These are phyloP conservation scores for Equus przewalskii DNA, from an alignment of 2,113 vertebrate species.

Conservation along the genomic window DNA sequence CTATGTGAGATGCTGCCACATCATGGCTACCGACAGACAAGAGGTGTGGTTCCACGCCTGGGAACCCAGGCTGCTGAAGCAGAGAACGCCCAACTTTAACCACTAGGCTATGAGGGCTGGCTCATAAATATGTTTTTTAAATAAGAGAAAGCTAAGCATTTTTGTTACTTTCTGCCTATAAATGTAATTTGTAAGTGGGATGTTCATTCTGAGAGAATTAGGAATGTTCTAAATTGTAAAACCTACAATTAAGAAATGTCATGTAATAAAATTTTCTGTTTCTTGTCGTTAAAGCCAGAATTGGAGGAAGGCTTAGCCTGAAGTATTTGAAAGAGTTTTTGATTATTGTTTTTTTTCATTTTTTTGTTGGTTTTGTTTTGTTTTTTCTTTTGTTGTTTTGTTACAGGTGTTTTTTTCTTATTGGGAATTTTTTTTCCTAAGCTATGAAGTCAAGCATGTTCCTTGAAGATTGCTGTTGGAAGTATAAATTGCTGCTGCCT, in stretches of 20 bases:
- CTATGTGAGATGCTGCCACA: no score
- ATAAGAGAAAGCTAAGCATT: constrained; percentile 32
- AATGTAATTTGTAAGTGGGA: constrained; percentile 59
- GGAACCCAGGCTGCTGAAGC: no score
- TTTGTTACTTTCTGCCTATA: constrained; percentile 67
- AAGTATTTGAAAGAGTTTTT: constrained; percentile 24
- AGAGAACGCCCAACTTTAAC: no score
- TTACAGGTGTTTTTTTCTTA: not conserved
- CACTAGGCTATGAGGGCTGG: no score
- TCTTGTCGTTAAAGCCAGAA: constrained; percentile 41
- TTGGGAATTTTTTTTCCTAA: not conserved
- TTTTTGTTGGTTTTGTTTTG: not conserved
- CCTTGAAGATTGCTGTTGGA: not conserved
- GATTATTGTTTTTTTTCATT: not conserved
- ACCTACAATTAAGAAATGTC: not conserved
- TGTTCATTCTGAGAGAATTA: constrained; percentile 25
- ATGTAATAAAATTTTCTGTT: not conserved
- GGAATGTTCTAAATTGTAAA: constrained; percentile 24
- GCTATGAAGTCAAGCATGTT: not conserved
- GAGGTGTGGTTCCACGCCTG: no score
- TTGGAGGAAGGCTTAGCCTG: not conserved
- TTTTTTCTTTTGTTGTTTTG: not conserved
- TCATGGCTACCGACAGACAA: no score
- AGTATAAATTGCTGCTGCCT: not conserved
- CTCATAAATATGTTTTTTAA: constrained; percentile 46